These are phyloP conservation scores for Notarius quadriscutis DNA, from an alignment of 2,113 vertebrate species.

Conservation along the genomic window DNA sequence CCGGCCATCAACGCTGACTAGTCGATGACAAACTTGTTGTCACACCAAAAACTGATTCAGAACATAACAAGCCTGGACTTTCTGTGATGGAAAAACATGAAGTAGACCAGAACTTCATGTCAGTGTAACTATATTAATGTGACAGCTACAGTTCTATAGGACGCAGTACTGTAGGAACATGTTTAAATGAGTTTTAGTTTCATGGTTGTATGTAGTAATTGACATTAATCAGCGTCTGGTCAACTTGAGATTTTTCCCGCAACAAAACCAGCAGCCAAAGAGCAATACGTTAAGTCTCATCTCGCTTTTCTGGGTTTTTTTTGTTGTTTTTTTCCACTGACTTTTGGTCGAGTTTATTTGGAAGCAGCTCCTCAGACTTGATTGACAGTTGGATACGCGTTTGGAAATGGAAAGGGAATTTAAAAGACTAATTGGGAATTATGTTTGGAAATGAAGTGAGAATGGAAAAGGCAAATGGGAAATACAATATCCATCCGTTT, in stretches of 20 bases:
- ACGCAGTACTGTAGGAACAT: neutral
- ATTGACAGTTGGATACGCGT: neutral
- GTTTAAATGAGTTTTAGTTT: neutral
- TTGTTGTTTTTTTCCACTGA: neutral
- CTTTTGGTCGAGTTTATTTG: neutral
- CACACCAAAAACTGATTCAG: slow-evolving; percentile 1
- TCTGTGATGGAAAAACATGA: slow-evolving; percentile 2
- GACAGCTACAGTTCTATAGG: neutral
- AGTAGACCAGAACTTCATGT: neutral
- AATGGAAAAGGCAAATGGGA: slow-evolving; percentile 13
- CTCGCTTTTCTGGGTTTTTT: neutral
- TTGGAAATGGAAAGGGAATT: slow-evolving; percentile 19
- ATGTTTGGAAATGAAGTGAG: slow-evolving; percentile 10
- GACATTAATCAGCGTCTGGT: slow-evolving; percentile 1
- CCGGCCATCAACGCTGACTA: neutral
- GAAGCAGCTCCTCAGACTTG: neutral
- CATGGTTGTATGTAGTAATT: neutral
- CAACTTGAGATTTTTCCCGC: neutral
- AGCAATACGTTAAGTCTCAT: neutral
- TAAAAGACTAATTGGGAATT: slow-evolving; percentile 11
- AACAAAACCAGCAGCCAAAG: neutral
- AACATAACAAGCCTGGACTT: slow-evolving; percentile 2
- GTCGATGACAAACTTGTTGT: neutral
- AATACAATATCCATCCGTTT: slow-evolving; percentile 6
- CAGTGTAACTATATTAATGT: neutral